A percentile compares a stretch with the other conserved stretches of the same genome.
phyloP scores from a whole-genome alignment of 2,797 vertebrate species.

The Pangasius krempfi region DNA sequence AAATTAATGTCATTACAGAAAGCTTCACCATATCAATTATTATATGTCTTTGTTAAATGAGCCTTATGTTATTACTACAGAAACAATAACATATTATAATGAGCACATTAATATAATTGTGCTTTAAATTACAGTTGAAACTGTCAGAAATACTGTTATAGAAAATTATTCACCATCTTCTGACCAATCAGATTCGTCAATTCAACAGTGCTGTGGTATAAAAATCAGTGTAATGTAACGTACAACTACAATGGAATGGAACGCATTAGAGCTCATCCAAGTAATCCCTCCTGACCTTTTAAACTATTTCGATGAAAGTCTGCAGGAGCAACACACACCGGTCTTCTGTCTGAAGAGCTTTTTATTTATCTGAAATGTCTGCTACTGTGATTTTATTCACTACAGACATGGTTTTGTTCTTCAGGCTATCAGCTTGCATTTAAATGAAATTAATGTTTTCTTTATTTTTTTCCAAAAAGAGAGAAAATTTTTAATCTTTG shows the following conservation, averaged over 20 bases:
- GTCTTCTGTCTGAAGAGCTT: neutral
- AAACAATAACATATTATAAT: neutral
- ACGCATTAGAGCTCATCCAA: neutral
- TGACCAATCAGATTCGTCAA: neutral
- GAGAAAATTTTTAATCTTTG: slow-evolving; percentile 18
- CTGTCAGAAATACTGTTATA: neutral
- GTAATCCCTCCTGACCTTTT: neutral
- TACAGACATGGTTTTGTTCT: neutral
- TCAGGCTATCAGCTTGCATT: slow-evolving; percentile 24
- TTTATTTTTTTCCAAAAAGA: neutral
- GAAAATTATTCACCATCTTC: neutral
- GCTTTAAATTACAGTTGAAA: neutral
- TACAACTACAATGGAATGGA: neutral
- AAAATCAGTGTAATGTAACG: neutral
- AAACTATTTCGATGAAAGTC: neutral
- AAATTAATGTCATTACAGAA: neutral
- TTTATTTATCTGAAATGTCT: neutral
- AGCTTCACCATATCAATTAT: neutral
- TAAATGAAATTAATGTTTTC: slow-evolving; percentile 31
- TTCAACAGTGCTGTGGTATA: neutral
- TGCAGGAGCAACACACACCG: neutral
- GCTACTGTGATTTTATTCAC: neutral
- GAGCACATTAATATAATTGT: neutral
- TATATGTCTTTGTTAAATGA: neutral
- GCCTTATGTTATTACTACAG: neutral